Base-by-base conservation (phyloP, 2,113 vertebrate genomes). In the Merops nubicus region DNA sequence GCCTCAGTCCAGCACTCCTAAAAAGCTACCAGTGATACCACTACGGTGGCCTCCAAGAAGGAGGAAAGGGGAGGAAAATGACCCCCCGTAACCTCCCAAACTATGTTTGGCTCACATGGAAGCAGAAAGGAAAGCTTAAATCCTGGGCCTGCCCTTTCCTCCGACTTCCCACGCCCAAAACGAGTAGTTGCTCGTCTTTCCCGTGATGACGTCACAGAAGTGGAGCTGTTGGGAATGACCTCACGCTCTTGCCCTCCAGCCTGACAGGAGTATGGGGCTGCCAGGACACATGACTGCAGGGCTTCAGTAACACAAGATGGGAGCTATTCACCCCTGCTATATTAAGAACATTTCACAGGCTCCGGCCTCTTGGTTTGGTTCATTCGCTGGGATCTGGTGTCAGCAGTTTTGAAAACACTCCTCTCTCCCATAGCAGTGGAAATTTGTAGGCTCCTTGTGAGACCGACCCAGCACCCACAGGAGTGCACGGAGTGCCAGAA, bases 311-410 rank as follows among this genome's bases (percentile, higher is more conserved):
- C 90, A 93, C 72, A 93, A 97, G 93, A 96, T 94, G 91, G 65
- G 81, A 96, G 57, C 90, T 93, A 95, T 95, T 97, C 16, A 9
- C 91, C 59, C 45, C 0, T 5, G 77, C 96, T 98, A 97, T 96
- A 96, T 96, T 97, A 97, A 95, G 96, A 96, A 94, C 93, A 94
- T 80, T 95, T 93, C 92, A 85, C 81, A 91, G 89, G 88, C 95
- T 88, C 82, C 2, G 6, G 72, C 64, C 91, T 92, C 95, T 89
- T 84, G 70, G 53, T 95, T 93, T 91, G 93, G 93, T 92, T 95
- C n/a, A 25, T 76, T 88, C 42, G 2, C 95, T 67, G 81, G 88
- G 89, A 92, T 97, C 91, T 75, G 64, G 92, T 97, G 92, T 97
- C 95, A 96, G 91, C 87, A 87, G 67, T 94, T 96, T 95, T 96